phyloP scores from a whole-genome alignment of 1,140 invertebrate genomes.

The Antheraea pernyi region DNA sequence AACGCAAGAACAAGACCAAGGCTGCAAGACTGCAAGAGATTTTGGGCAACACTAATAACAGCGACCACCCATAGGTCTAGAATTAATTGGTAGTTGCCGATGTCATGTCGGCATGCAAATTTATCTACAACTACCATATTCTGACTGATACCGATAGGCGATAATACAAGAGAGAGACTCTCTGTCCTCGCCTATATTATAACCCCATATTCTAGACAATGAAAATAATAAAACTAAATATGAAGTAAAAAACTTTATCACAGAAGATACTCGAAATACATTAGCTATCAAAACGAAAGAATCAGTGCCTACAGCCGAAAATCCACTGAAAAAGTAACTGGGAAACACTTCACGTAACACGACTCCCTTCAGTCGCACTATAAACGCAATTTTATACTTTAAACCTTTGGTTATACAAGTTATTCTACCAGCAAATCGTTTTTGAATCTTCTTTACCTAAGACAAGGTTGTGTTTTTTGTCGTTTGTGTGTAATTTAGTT shows the following conservation, averaged over 20 bases:
- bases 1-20: too few relatives aligned
- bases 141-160: too few relatives aligned
- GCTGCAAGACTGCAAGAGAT: too few relatives aligned
- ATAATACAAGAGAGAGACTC: too few relatives aligned
- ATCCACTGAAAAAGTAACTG: background rate
- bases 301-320: background rate
- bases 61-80: too few relatives aligned
- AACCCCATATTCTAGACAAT: too few relatives aligned
- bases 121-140: too few relatives aligned
- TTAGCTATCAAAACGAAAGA: background rate
- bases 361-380: background rate
- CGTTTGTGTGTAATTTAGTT: background rate
- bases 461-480: background rate
- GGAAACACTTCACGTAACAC: background rate
- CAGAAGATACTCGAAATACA: background rate
- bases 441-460: slow-evolving; percentile 12
- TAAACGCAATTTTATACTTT: slow-evolving; percentile 8
- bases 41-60: too few relatives aligned
- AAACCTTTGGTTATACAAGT: slow-evolving; percentile 11
- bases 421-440: slow-evolving; percentile 10
- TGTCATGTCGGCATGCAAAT: too few relatives aligned
- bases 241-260: background rate
- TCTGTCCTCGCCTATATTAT: too few relatives aligned
- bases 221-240: background rate
- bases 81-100: too few relatives aligned